Evolutionary conservation across 2,113 vertebrate species (phyloP).

Genomic region (Sclerurus mexicanus): DNA sequence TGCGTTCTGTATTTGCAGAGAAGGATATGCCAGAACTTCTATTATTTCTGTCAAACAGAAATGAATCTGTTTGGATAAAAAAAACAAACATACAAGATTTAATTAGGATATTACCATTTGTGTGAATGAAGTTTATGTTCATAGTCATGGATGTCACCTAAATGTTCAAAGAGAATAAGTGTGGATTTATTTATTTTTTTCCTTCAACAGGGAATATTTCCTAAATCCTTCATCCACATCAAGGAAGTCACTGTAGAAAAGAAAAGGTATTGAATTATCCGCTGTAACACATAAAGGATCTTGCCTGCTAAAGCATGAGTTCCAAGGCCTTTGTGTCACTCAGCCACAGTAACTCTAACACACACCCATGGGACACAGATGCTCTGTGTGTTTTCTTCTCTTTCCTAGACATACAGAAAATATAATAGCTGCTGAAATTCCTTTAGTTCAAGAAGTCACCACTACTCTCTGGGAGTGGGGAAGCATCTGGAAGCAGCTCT

Average conservation of each 20-base stretch:
- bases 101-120: neutral
- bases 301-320: neutral
- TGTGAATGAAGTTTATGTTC: neutral
- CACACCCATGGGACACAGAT: neutral
- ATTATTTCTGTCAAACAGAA: neutral
- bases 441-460: slow-evolving; percentile 95
- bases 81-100: neutral
- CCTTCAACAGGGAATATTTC: slow-evolving; percentile 87
- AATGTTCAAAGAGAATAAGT: neutral
- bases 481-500: slow-evolving; percentile 97
- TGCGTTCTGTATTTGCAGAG: neutral
- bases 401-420: slow-evolving; percentile 81
- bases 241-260: slow-evolving; percentile 86
- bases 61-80: neutral
- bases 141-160: neutral
- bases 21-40: neutral
- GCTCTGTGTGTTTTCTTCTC: neutral
- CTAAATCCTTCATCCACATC: slow-evolving; percentile 87
- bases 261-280: slow-evolving; percentile 78
- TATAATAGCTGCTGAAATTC: slow-evolving; percentile 85
- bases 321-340: neutral
- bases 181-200: neutral
- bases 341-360: neutral
- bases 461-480: slow-evolving; percentile 95
- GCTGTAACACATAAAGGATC: neutral